Conservation (phyloP, 2,113 vertebrate genomes). For the Prietella phreatophila region DNA sequence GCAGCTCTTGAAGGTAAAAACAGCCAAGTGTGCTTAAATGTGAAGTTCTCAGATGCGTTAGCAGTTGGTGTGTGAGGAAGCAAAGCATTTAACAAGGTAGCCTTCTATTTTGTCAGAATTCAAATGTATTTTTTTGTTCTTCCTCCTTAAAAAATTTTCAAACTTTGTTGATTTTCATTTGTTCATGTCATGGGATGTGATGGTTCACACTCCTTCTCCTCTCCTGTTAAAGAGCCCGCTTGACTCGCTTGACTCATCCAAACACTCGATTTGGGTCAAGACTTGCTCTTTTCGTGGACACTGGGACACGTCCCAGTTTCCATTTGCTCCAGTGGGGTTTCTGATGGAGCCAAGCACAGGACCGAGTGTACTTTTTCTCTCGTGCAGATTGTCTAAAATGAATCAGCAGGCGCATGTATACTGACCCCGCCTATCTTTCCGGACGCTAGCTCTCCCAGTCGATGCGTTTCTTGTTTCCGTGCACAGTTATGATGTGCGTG, state of each 20-base stretch:
- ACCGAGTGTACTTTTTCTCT: background rate
- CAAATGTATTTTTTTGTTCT: background rate
- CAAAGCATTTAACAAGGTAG: background rate
- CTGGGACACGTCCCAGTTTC: background rate
- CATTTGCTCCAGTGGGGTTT: background rate
- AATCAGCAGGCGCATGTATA: background rate
- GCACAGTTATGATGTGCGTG: background rate
- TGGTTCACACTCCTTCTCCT: background rate
- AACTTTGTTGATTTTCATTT: no score
- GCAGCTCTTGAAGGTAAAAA: constrained; percentile 90
- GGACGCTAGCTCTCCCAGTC: background rate
- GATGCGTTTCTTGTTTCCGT: background rate
- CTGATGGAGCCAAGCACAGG: background rate
- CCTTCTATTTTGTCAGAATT: background rate
- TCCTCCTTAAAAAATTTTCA: background rate
- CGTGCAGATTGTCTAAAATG: background rate
- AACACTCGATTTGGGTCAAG: background rate
- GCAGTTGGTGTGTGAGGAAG: background rate
- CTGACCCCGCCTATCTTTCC: no score
- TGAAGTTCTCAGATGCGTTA: background rate
- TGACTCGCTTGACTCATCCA: background rate
- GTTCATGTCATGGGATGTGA: background rate
- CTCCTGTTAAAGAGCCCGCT: background rate
- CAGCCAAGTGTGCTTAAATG: background rate
- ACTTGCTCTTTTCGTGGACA: background rate